A percentile compares a stretch with the other conserved stretches of the same genome.
These are phyloP conservation scores for Rhegmatorhina hoffmannsi DNA, from an alignment of 2,113 vertebrate genomes.

Conservation along the genomic window DNA sequence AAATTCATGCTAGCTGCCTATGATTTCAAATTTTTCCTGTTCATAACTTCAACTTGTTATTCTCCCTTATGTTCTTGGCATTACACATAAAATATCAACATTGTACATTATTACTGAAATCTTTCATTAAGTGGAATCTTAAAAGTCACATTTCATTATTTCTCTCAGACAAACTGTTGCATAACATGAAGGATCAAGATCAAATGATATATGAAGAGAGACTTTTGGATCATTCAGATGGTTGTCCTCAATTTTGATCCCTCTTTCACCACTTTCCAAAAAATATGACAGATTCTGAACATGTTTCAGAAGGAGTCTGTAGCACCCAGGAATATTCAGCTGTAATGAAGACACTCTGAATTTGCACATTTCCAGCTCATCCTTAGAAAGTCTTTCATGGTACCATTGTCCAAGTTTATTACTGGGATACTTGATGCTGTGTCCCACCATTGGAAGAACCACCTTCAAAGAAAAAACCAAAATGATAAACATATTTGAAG, in stretches of 20 bases:
- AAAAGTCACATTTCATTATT: conserved; percentile 90
- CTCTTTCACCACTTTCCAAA: conserved; percentile 6
- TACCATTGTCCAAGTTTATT: conserved; percentile 85
- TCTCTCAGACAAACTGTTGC: conserved; percentile 92
- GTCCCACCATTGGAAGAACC: conserved; percentile 91
- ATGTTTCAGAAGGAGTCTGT: conserved; percentile 85
- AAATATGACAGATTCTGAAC: conserved; percentile 83
- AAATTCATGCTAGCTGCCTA: background rate
- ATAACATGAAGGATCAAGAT: conserved; percentile 91
- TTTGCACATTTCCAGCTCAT: conserved; percentile 81
- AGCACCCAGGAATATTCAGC: conserved; percentile 91
- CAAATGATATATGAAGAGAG: conserved; percentile 83
- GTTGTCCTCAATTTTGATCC: background rate
- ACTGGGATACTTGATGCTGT: conserved; percentile 87
- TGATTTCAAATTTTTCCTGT: background rate
- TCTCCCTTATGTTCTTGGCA: background rate
- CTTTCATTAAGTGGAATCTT: background rate
- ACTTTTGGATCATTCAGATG: background rate
- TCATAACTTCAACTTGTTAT: background rate
- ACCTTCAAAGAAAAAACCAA: conserved; percentile 76
- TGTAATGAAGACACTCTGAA: conserved; percentile 87
- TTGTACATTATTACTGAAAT: background rate
- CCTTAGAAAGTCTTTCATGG: conserved; percentile 74
- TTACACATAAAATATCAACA: background rate
- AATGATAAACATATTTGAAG: background rate